Conservation (phyloP, 2,797 vertebrate species). For the Crenuchus spilurus region DNA sequence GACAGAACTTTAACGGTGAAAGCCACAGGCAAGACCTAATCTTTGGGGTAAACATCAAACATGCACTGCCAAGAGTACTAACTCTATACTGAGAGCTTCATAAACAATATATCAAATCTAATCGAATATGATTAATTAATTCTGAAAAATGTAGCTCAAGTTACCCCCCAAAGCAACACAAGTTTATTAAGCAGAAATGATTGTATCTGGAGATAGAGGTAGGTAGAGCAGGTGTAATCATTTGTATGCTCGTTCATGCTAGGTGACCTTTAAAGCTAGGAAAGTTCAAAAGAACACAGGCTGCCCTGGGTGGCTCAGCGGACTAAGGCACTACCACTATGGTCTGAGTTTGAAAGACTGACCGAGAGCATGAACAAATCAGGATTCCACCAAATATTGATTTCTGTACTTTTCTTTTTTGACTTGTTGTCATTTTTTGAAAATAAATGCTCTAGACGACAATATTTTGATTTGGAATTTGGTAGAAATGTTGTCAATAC, state of each 20-base stretch:
- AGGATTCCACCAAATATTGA: too few species aligned
- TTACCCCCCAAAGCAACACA: background rate
- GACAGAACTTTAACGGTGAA: background rate
- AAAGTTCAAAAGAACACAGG: background rate
- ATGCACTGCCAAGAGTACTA: background rate
- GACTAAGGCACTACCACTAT: too few species aligned
- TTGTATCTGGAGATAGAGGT: background rate
- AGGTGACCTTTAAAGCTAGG: background rate
- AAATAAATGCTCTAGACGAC: too few species aligned
- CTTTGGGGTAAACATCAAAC: background rate
- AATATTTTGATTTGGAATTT: too few species aligned
- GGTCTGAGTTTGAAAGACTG: too few species aligned
- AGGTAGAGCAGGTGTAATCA: conserved; percentile 33
- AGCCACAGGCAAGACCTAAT: background rate
- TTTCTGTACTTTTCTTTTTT: too few species aligned
- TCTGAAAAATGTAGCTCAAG: background rate
- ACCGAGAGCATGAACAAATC: too few species aligned
- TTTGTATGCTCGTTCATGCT: conserved; percentile 9
- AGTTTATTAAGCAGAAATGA: background rate
- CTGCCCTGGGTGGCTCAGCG: too few species aligned
- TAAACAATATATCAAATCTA: background rate
- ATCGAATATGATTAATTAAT: background rate
- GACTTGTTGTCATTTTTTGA: too few species aligned
- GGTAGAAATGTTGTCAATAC: too few species aligned
- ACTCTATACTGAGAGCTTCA: background rate